Evolutionary conservation across 2,113 vertebrate species (phyloP).

Genomic region (Dolichotis patagonum): DNA sequence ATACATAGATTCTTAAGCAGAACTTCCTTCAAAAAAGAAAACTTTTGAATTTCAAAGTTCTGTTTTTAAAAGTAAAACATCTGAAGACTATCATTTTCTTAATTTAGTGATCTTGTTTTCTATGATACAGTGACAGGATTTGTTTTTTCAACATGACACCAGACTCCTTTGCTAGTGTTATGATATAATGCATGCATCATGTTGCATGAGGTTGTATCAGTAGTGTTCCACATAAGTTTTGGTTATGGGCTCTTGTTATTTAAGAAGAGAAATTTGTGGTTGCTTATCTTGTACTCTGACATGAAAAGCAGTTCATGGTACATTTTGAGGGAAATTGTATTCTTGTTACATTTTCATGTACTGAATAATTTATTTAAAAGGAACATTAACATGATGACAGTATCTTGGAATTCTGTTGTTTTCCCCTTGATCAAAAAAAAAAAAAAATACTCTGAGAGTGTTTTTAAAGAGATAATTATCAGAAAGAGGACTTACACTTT

Average conservation of each 20-base stretch:
- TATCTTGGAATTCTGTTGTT: constrained; percentile 32
- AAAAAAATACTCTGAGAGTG: not conserved
- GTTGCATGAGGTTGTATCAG: not conserved
- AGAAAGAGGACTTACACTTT: not conserved
- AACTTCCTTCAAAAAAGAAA: not conserved
- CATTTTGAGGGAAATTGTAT: not conserved
- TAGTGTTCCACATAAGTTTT: not conserved
- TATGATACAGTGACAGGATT: not conserved
- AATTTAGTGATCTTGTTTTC: not conserved
- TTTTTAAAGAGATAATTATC: constrained; percentile 17
- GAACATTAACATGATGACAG: not conserved
- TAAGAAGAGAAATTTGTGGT: not conserved
- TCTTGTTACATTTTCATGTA: not conserved
- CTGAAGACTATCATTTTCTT: not conserved
- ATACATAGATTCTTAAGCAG: not conserved
- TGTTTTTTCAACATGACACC: not conserved
- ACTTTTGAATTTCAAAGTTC: not conserved
- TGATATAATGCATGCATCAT: not conserved
- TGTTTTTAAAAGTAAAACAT: not conserved
- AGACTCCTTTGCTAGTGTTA: not conserved
- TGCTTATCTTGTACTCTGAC: not conserved
- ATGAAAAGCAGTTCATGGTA: constrained; percentile 26
- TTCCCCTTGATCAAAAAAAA: constrained; percentile 6
- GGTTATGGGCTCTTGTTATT: not conserved
- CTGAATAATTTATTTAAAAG: not conserved